Evolutionary conservation across 2,888 invertebrate genomes (phyloP).

Genomic region (Ectobius pallidus): DNA sequence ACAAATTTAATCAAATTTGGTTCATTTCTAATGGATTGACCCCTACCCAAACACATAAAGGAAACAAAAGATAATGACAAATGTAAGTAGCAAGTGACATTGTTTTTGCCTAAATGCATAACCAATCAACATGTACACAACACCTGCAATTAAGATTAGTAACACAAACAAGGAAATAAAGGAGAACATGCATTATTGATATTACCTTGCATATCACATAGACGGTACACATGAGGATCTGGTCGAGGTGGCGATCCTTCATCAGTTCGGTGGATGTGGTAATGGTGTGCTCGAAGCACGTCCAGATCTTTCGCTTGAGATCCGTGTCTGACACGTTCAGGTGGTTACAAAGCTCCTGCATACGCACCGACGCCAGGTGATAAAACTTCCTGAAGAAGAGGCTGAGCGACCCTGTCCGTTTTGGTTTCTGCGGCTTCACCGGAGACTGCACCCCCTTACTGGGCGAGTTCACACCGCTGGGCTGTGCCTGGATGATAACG

Average conservation of each 20-base stretch:
- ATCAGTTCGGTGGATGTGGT: slow-evolving; percentile 83
- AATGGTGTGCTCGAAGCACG: slow-evolving; percentile 91
- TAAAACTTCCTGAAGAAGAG: slow-evolving; percentile 96
- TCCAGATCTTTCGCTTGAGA: slow-evolving; percentile 90
- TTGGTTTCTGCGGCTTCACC: slow-evolving; percentile 55
- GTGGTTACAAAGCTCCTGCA: slow-evolving; percentile 87
- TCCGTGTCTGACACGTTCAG: slow-evolving; percentile 74
- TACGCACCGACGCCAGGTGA: slow-evolving; percentile 87
- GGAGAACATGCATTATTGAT: too few relatives aligned
- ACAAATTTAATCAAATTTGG: too few relatives aligned
- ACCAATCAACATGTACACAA: too few relatives aligned
- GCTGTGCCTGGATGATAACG: slow-evolving; percentile 45
- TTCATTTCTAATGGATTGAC: too few relatives aligned
- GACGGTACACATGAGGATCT: slow-evolving; percentile 96
- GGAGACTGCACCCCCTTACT: slow-evolving; percentile 34
- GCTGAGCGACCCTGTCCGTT: slow-evolving; percentile 67
- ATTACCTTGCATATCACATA: slow-evolving; percentile 93
- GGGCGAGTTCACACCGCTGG: slow-evolving; percentile 14
- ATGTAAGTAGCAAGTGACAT: too few relatives aligned
- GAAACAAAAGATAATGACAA: too few relatives aligned
- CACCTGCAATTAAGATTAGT: too few relatives aligned
- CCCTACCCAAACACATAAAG: too few relatives aligned
- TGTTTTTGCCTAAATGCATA: too few relatives aligned
- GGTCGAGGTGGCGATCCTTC: slow-evolving; percentile 94
- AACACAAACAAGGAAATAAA: too few relatives aligned